phyloP scores from a whole-genome alignment of 2,888 invertebrate species.

The Cetonia aurata region DNA sequence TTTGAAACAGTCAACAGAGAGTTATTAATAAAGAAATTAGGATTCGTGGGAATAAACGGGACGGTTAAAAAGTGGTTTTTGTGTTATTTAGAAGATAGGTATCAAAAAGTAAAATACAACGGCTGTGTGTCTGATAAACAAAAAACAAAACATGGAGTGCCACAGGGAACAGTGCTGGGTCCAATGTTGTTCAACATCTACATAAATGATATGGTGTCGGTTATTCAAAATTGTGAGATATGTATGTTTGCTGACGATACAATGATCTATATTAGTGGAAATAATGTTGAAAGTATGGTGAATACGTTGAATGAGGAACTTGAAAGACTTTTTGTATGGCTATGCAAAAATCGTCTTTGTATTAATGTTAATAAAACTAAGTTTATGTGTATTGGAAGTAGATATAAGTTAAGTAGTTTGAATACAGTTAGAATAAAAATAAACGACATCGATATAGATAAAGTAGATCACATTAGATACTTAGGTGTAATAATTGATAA shows the following conservation, averaged over 20 bases:
- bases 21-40: conserved; percentile 1
- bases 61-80: conserved; percentile 1
- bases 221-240: conserved; percentile 1
- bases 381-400: background rate
- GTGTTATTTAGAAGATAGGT: background rate
- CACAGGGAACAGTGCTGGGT: background rate
- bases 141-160: background rate
- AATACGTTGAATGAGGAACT: conserved; percentile 1
- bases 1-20: too few relatives aligned
- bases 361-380: conserved; percentile 6
- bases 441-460: background rate
- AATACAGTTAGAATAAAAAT: background rate
- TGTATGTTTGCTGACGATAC: background rate
- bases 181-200: background rate
- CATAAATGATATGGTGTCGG: conserved; percentile 1
- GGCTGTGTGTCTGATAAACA: background rate
- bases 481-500: conserved; percentile 6
- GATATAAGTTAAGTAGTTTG: background rate
- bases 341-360: background rate
- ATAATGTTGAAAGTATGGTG: background rate
- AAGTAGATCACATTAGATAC: background rate
- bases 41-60: background rate
- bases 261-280: conserved; percentile 5
- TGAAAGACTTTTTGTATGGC: background rate
- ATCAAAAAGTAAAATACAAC: conserved; percentile 5